Conservation (phyloP, 2,113 vertebrate genomes). For the Sigmodon hispidus region DNA sequence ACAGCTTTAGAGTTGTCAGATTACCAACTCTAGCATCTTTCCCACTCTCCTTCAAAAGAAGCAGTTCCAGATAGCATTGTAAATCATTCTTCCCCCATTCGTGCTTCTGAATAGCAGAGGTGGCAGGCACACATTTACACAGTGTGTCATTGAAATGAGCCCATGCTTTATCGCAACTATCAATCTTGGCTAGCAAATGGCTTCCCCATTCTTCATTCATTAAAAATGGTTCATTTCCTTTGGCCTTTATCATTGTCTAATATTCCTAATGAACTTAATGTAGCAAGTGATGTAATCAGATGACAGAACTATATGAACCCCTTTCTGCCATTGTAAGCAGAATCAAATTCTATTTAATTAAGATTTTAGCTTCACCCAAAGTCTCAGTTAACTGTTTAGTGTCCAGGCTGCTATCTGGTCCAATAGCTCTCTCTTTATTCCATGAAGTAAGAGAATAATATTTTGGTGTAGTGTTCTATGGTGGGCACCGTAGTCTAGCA, state of each 20-base stretch:
- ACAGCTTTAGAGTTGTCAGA: conserved; percentile 47
- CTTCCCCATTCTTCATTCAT: conserved; percentile 84
- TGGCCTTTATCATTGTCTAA: conserved; percentile 86
- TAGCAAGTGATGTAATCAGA: conserved; percentile 93
- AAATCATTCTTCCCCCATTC: not conserved
- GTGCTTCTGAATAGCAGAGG: conserved; percentile 54
- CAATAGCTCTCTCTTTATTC: not conserved
- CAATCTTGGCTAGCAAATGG: conserved; percentile 83
- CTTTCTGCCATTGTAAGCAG: conserved; percentile 80
- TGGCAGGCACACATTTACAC: conserved; percentile 51
- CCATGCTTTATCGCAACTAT: conserved; percentile 72
- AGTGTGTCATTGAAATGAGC: conserved; percentile 59
- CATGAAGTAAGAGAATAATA: not conserved
- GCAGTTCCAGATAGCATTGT: not conserved
- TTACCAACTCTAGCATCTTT: conserved; percentile 18
- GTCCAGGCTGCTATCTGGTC: not conserved
- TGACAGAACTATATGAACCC: conserved; percentile 85
- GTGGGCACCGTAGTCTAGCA: not conserved
- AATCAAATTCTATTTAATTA: conserved; percentile 82
- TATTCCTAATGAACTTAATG: conserved; percentile 90
- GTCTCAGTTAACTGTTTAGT: conserved; percentile 77
- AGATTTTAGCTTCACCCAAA: conserved; percentile 75
- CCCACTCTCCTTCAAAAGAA: not conserved
- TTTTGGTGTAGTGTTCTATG: not conserved
- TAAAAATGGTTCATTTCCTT: conserved; percentile 89